Base-by-base conservation (phyloP, 2,888 invertebrate genomes). In the Pyrochroa serraticornis region DNA sequence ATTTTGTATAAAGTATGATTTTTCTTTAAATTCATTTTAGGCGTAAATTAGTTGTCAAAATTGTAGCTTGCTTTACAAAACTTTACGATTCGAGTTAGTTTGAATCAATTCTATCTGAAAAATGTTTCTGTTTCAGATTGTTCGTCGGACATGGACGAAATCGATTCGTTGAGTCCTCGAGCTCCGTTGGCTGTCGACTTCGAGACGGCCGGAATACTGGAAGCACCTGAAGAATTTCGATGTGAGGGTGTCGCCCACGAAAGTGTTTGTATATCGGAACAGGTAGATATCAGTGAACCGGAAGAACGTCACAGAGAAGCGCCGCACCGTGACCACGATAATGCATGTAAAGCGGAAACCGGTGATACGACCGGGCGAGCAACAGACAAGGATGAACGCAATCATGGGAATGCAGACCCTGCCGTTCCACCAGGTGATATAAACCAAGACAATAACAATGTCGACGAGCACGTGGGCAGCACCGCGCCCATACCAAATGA, bases 341-440 rank as follows among this genome's bases (percentile, higher is more conserved):
- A 62, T 62, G 50, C 58, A 39, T 32, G 31, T 36, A 10, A 31
- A 43, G 38, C 66, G 64, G 66, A 64, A 66, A 64, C 66, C 59
- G 64, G 64, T 49, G 66, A 66, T 61, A 62, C 66, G 60, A 62
- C 31, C 56, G 53, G 62, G 6, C 53, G 52, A 54, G 39, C 59
- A 59, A 32, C 39, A 41, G 50, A 47, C 37, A 36, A 52, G 44
- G 52, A 38, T 36, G 45, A 22, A 22, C 22, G 39, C 32, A 46
- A 46, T 7, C 39, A 41, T 41, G 39, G 38, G 37, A 44, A 34
- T 42, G 31, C 43, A 13, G 22, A 33, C 30, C 49, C 6, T 3
- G 35, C 3, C 6, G n/a, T 35, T 35, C n/a, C 35, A 12, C 12
- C 13, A 8, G 39, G 13, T 10, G 39, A 13, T 12, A 13, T 2